Conservation (phyloP, 2,113 vertebrate species). For the Ctenomys sociabilis region DNA sequence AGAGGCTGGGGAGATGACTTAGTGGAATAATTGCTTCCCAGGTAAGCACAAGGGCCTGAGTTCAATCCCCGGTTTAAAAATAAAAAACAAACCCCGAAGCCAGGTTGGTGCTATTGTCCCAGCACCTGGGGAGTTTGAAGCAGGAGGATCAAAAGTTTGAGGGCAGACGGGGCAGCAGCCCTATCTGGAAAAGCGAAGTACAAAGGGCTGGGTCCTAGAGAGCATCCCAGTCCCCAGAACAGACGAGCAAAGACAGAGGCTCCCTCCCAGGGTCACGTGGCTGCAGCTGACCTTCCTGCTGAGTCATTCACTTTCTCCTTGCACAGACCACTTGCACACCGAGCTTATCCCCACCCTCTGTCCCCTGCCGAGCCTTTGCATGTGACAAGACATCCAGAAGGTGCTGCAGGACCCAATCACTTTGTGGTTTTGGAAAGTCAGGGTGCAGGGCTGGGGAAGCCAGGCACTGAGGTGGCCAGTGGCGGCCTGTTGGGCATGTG, state of each 20-base stretch:
- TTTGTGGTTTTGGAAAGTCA: conserved; percentile 27
- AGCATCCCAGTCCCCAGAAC: background rate
- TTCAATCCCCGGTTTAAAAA: too few relatives aligned
- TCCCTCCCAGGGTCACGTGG: background rate
- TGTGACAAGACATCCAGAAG: conserved; percentile 15
- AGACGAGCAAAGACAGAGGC: background rate
- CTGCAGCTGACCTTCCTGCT: background rate
- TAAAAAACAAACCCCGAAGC: too few relatives aligned
- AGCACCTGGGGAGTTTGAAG: background rate
- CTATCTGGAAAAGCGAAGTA: background rate
- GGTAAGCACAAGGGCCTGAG: too few relatives aligned
- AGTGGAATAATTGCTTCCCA: too few relatives aligned
- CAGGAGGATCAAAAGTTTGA: background rate
- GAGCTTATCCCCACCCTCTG: background rate
- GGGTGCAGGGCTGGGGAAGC: background rate
- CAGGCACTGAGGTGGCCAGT: background rate
- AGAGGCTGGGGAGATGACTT: too few relatives aligned
- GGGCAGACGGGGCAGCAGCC: background rate
- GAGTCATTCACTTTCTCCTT: background rate
- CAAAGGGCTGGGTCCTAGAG: background rate
- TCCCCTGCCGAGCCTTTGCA: conserved; percentile 48
- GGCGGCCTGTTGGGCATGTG: background rate
- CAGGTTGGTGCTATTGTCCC: background rate
- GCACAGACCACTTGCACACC: background rate
- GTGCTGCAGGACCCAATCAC: background rate